These are phyloP conservation scores for Drosophila malerkotliana DNA, from an alignment of 1,140 invertebrate genomes.

Conservation along the genomic window DNA sequence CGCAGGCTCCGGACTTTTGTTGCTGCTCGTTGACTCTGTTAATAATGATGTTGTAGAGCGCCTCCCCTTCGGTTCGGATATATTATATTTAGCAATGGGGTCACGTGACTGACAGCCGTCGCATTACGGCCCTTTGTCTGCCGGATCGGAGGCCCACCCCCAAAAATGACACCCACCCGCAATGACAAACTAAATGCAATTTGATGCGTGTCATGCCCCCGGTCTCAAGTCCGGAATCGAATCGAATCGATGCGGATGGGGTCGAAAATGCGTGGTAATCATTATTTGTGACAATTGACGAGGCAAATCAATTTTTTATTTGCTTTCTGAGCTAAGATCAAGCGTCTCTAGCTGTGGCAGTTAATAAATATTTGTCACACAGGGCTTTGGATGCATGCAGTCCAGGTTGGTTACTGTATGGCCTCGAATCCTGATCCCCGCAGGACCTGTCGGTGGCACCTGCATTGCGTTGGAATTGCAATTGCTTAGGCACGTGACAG, in stretches of 20 bases:
- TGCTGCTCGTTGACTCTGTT: slow-evolving; percentile 68
- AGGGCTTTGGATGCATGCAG: slow-evolving; percentile 65
- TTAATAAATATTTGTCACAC: slow-evolving; percentile 78
- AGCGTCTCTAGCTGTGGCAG: slow-evolving; percentile 49
- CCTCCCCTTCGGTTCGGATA: slow-evolving; percentile 17
- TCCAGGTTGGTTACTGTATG: neutral
- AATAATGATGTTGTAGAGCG: slow-evolving; percentile 67
- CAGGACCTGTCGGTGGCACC: slow-evolving; percentile 50
- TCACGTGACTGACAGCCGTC: slow-evolving; percentile 67
- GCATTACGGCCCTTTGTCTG: slow-evolving; percentile 40
- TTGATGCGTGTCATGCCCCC: slow-evolving; percentile 73
- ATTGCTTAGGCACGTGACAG: slow-evolving; percentile 73
- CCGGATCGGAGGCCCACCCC: neutral
- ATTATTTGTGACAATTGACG: slow-evolving; percentile 81
- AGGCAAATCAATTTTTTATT: slow-evolving; percentile 67
- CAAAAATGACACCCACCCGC: slow-evolving; percentile 7
- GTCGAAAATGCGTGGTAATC: slow-evolving; percentile 77
- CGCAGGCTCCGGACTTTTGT: slow-evolving; percentile 29
- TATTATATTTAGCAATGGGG: slow-evolving; percentile 56
- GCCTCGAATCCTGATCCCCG: slow-evolving; percentile 1
- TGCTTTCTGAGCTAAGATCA: slow-evolving; percentile 23
- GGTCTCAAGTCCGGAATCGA: neutral
- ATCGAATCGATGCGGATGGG: neutral
- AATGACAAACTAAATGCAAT: slow-evolving; percentile 80
- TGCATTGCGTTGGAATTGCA: slow-evolving; percentile 43